Conservation (phyloP, 2,888 invertebrate species). For the Dolichomitus sp. region DNA sequence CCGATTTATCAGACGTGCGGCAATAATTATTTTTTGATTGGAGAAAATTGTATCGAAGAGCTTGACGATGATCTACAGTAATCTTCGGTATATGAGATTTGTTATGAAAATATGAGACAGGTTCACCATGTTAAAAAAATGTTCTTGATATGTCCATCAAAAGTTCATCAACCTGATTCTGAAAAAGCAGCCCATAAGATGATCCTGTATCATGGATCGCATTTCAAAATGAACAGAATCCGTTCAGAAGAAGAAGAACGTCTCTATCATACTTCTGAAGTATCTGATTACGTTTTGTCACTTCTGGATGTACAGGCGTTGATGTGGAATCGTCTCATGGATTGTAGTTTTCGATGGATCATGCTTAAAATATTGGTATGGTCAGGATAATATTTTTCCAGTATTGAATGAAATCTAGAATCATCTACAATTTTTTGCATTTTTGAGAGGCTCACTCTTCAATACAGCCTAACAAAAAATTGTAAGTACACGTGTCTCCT, state of each 20-base stretch:
- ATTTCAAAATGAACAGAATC: no score
- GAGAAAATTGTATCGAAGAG: neutral
- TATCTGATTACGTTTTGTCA: no score
- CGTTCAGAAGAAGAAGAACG: no score
- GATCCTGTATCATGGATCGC: neutral
- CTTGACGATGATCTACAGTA: neutral
- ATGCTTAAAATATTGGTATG: neutral
- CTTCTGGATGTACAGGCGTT: no score
- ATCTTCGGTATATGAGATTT: neutral
- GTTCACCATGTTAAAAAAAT: neutral
- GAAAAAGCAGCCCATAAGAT: neutral
- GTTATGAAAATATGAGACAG: no score
- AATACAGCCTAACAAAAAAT: neutral
- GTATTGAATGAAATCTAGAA: neutral
- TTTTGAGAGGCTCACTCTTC: neutral
- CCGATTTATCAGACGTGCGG: neutral
- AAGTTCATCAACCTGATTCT: no score
- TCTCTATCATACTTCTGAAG: no score
- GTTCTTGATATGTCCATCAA: neutral
- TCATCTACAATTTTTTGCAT: neutral
- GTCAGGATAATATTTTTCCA: neutral
- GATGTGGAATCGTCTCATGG: no score
- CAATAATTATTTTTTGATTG: neutral
- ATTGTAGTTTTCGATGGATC: no score
- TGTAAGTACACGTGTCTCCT: neutral